Base-by-base conservation (phyloP, 1,140 invertebrate genomes). In the Zaprionus ornatus region DNA sequence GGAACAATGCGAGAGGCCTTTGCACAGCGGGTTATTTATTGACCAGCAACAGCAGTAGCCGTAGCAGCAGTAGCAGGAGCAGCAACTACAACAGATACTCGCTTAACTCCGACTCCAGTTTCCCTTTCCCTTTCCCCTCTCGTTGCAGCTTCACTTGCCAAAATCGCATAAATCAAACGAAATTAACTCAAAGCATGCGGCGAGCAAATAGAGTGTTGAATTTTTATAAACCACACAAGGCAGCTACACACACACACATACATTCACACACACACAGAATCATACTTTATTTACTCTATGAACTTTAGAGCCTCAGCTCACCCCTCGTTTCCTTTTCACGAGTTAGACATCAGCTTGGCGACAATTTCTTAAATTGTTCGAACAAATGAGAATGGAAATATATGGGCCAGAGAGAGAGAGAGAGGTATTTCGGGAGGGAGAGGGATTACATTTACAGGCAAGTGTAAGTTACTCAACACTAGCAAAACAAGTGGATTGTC, bases 351-450 rank as follows among this genome's bases (percentile, higher is more conserved):
- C 71, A 62, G 37, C 37, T 12, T 60, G 74, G 61, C 66, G 74
- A 87, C 77, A 87, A 87, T 87, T 87, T 88, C 84, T 84, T 88
- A 88, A 83, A 88, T 88, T 82, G 77, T 73, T 83, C 25, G 64
- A 72, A 72, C 80, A 88, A 87, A 88, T 80, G 77, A 83, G 74
- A 78, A 80, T 69, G 67, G 64, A 74, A 80, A 67, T 40, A 40
- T 40, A 40, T 40, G 37, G 15, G 5, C 10, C 23, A 52, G 48
- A 45, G 63, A 69, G 48, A 35, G 15, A 12, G 15, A 40, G 5
- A 6, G 15, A 42, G 59, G 37, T 37, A 62, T 15, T 61, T 7
- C 15, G 17, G 37, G 56, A 59, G 42, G 62, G 57, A 54, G 60
- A 81, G 63, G 64, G 78, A 81, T 70, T 65, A 61, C 72, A 82